Evolutionary conservation across 2,797 vertebrate genomes (phyloP).

Genomic region (Oryzias dopingdopingensis): DNA sequence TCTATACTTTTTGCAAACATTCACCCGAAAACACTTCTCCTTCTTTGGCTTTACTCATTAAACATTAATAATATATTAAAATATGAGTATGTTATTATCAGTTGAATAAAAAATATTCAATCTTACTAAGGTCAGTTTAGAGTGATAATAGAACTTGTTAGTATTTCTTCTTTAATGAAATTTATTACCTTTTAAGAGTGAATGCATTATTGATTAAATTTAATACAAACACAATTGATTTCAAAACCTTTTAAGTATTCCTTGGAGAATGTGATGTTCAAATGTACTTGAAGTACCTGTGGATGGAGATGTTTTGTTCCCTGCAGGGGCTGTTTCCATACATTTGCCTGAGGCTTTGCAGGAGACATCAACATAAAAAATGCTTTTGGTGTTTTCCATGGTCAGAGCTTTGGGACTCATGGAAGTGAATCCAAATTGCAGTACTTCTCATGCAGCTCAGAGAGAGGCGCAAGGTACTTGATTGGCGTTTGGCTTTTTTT

Average conservation of each 20-base stretch:
- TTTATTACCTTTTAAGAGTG: neutral
- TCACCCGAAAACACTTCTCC: too few species aligned
- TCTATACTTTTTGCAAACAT: too few species aligned
- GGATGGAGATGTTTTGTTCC: neutral
- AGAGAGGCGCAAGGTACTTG: too few species aligned
- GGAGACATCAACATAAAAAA: too few species aligned
- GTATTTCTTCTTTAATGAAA: neutral
- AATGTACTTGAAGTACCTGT: neutral
- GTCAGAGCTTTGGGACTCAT: too few species aligned
- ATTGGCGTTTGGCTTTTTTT: too few species aligned
- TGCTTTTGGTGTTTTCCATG: too few species aligned
- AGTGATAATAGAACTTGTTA: neutral
- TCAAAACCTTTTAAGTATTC: constrained; percentile 1
- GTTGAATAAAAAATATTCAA: neutral
- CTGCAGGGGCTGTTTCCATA: neutral
- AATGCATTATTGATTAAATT: neutral
- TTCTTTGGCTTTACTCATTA: too few species aligned
- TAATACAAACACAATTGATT: neutral
- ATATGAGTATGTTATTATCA: neutral
- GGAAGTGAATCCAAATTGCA: too few species aligned
- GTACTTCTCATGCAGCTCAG: too few species aligned
- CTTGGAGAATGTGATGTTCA: neutral
- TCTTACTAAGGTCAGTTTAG: neutral
- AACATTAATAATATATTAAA: too few species aligned
- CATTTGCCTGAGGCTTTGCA: too few species aligned